A percentile compares a stretch with the other conserved stretches of the same genome.
Conservation (phyloP, 2,797 vertebrate genomes). For the Buceros bicornis region DNA sequence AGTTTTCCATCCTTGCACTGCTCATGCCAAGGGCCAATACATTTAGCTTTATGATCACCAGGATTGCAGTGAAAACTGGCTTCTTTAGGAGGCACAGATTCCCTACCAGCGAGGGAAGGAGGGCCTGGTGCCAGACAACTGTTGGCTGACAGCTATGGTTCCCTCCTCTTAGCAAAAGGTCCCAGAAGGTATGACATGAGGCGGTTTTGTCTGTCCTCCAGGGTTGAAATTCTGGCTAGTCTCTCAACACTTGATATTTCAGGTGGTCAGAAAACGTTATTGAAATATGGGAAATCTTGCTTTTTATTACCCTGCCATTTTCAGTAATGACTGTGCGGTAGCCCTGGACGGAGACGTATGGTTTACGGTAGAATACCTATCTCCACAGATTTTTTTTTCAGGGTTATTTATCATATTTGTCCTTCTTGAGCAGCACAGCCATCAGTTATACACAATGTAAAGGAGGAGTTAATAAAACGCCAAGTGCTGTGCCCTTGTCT, state of each 20-base stretch:
- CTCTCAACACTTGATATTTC: neutral
- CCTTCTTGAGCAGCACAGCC: conserved; percentile 67
- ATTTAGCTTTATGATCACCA: neutral
- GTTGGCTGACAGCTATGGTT: neutral
- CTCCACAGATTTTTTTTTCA: conserved; percentile 70
- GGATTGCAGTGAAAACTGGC: neutral
- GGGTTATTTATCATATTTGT: conserved; percentile 80
- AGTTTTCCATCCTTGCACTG: neutral
- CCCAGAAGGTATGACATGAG: neutral
- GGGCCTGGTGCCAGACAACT: neutral
- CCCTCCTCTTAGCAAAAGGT: neutral
- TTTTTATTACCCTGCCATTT: conserved; percentile 5
- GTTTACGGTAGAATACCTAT: conserved; percentile 70
- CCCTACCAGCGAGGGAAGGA: conserved; percentile 20
- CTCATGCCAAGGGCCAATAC: neutral
- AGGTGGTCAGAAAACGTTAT: neutral
- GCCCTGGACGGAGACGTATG: conserved; percentile 77
- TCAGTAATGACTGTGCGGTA: conserved; percentile 53
- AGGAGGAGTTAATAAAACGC: conserved; percentile 57
- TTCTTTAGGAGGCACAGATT: neutral
- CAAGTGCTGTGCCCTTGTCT: conserved; percentile 21
- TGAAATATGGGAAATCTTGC: conserved; percentile 14
- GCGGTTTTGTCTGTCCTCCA: conserved; percentile 36
- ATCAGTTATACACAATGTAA: conserved; percentile 73
- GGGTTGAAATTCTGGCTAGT: conserved; percentile 6